Evolutionary conservation across 2,113 vertebrate species (phyloP), one percentile per base, ranked within the genome.

Genomic region (Megaceryle torquata): DNA sequence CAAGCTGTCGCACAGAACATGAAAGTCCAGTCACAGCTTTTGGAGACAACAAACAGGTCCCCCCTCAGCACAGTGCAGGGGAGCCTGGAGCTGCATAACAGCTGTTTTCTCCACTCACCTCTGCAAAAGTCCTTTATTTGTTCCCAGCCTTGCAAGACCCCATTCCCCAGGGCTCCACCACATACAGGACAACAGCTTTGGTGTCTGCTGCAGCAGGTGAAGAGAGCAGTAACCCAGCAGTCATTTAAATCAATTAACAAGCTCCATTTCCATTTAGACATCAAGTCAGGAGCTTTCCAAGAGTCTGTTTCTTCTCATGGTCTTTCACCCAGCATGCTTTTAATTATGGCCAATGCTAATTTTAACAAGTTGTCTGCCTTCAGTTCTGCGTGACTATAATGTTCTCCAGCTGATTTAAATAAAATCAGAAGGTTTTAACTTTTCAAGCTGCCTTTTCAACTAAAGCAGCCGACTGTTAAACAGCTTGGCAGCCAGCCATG

Each of bases 301-400:
- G 68, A 94, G 87, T 79, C 95, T 95, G 97, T 53, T 92, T 96
- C 79, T 96, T 95, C 95, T 97, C 91, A 96, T 65, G 77, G 63
- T 81, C 82, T 68, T 76, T 56, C 51, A 6, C 39, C 57, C 63
- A 25, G 92, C 25, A 65, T 96, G 97, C 83, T 97, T 97, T 97
- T 97, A 95, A 95, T 97, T 96, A 97, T 5, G 0, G 54, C 79
- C 76, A 63, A 96, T 44, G 83, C 94, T 97, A 94, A 97, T 95
- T 95, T 93, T 96, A 96, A 95, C 26, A 31, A 97, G 96, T 96
- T 86, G 95, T 94, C 96, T 96, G 97, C 94, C 93, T 95, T 96
- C 78, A 15, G 83, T 92, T 85, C 94, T 85, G 85, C 63, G 46
- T 87, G 91, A 85, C 91, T 76, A 16, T 94, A 96, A 97, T 83